phyloP scores from a whole-genome alignment of 2,888 invertebrate genomes.

The Aricia artaxerxes region DNA sequence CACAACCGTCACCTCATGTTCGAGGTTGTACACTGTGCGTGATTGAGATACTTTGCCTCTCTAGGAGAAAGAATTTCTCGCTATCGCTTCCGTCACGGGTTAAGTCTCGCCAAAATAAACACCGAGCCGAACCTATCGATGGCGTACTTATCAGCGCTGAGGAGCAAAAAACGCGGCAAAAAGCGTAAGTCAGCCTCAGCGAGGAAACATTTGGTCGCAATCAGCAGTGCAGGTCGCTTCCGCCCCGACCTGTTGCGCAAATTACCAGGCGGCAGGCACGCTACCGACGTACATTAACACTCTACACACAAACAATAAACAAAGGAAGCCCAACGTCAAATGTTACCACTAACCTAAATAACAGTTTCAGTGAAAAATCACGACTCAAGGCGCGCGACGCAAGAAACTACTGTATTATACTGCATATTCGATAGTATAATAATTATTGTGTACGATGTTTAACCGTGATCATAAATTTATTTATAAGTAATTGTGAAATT shows the following conservation, averaged over 20 bases:
- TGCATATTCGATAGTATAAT: background rate
- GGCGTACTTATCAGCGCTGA: slow-evolving; percentile 73
- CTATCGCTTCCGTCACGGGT: slow-evolving; percentile 70
- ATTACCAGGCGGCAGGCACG: slow-evolving; percentile 51
- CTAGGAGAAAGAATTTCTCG: slow-evolving; percentile 40
- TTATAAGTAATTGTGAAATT: too few species aligned
- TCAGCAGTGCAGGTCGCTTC: slow-evolving; percentile 78
- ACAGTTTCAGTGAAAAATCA: background rate
- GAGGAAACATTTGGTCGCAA: slow-evolving; percentile 80
- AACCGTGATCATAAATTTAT: background rate
- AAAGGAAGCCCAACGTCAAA: background rate
- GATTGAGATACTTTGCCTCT: background rate
- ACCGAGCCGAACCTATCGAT: slow-evolving; percentile 72
- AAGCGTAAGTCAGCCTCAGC: slow-evolving; percentile 66
- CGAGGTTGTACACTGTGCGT: background rate
- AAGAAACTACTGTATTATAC: background rate
- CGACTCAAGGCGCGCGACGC: background rate
- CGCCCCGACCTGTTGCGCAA: slow-evolving; percentile 81
- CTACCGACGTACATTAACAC: background rate
- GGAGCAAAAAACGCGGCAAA: slow-evolving; percentile 71
- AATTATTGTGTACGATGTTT: background rate
- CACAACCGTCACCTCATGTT: background rate
- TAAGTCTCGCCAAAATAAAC: slow-evolving; percentile 73
- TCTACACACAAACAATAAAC: background rate
- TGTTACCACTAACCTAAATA: background rate